Percentiles rank a stretch among this genome's conserved stretches.
phyloP scores from a whole-genome alignment of 2,113 vertebrate genomes.

The Mesitornis unicolor region DNA sequence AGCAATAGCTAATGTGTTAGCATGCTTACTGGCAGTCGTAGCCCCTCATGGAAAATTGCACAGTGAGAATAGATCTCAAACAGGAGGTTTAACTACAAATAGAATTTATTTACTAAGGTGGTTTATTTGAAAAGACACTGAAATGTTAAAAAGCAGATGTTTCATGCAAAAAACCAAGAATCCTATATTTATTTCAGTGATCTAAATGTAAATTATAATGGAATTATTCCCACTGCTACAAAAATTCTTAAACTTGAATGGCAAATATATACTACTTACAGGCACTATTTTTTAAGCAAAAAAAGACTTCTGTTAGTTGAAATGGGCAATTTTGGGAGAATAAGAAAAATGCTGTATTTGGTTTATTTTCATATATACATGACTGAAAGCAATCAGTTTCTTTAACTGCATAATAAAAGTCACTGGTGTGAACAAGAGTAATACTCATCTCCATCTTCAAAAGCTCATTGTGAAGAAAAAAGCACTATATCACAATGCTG shows the following conservation, averaged over 20 bases:
- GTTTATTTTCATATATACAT: neutral
- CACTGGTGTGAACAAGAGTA: neutral
- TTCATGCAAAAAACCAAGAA: neutral
- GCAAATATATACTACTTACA: neutral
- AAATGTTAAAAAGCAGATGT: neutral
- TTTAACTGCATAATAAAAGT: neutral
- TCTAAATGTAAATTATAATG: neutral
- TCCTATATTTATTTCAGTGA: neutral
- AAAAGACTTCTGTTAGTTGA: neutral
- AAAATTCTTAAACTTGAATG: neutral
- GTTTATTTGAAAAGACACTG: neutral
- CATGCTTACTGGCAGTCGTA: neutral
- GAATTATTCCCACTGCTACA: neutral
- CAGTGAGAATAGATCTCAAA: rapidly evolving
- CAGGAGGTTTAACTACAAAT: neutral
- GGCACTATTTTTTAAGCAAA: neutral
- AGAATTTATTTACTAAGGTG: neutral
- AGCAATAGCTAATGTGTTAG: neutral
- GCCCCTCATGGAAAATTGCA: neutral
- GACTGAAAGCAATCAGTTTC: neutral
- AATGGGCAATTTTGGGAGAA: neutral
- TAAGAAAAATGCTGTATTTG: neutral
- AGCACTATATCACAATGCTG: neutral
- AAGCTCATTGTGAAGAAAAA: neutral
- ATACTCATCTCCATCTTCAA: neutral